Base-by-base conservation (phyloP, 2,888 invertebrate genomes). In the Drosophila aldrichi region DNA sequence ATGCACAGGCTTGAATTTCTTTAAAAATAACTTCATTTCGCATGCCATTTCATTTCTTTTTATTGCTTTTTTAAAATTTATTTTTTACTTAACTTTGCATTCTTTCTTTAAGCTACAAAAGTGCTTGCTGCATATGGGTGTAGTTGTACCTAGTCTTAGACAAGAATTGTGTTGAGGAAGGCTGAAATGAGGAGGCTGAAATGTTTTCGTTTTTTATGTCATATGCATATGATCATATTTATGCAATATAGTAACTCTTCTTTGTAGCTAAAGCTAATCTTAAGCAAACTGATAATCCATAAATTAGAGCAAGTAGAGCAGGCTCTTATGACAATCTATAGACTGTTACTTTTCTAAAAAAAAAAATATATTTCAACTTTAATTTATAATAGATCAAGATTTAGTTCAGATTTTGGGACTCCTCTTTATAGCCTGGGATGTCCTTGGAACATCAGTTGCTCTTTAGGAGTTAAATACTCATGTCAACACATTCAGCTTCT, bases 11-110 rank as follows among this genome's bases (percentile, higher is more conserved):
- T 85, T 88, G 76, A 82, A 78, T 88, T 89, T 88, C 88, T 89
- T 78, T 80, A 85, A 88, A 86, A 86, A 89, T 89, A 84, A 89
- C 84, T 88, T 89, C 69, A 89, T 79, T 87, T 87, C 83, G 89
- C 84, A 83, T 84, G 76, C 71, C 81, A 81, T 65, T 72, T 59
- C 25, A 71, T 71, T 64, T 18, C 36, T 60, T 18, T 12, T 41
- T 10, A 14, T 46, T 44, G 16, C 54, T 16, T n/a, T 3, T 2
- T 29, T 12, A 7, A n/a, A 12, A 2, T 38, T 38, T 16, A 2
- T 38, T 38, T 16, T 52, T 16, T n/a, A 20, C 36, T 52, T 5
- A 10, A 0, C 22, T 52, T 52, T 52, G 22, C 29, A 49, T 49
- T 34, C 34, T 44, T 73, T 46, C 73, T 51, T 51, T 58, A 61